Base-by-base conservation (phyloP, 2,888 invertebrate species). In the Caenorhabditis macrosperma region DNA sequence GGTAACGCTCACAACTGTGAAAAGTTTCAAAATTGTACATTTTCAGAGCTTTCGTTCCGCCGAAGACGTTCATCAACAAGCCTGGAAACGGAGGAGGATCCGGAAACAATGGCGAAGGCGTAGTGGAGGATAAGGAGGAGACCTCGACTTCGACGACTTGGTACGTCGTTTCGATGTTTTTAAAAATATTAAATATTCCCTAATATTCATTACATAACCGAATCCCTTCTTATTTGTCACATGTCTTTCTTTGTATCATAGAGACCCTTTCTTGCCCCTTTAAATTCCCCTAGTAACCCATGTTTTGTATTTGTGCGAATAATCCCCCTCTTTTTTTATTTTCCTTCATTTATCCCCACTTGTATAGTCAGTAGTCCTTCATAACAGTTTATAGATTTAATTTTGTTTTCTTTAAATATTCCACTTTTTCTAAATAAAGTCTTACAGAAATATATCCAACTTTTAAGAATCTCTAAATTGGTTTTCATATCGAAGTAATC, bases 121-220 rank as follows among this genome's bases (percentile, higher is more conserved):
- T n/a, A n/a, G 52, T 12, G 72, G 72, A 17, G 71, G 63, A 4
- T 22, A 33, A 20, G 75, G 69, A 1, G 74, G 72, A 28, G 85
- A 86, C 26, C 61, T 86, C 24, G 86, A 88, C 59, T 87, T 88
- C 60, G 89, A 88, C 63, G 88, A 88, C 10, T 67, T 89, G 38
- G 85, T 87, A n/a, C 69, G 82, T 6, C 85, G 89, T 30, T 89
- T 89, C 67, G 86, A 89, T 35, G 83, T 81, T 30, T 78, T 89
- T 46, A 89, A 88, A 66, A 88, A 88, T 74, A 78, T 78, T 30
- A 74, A 74, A 38, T 69, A 72, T 52, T 67, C 26, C 24, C n/a
- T 2, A n/a, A n/a, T n/a, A n/a, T n/a, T 17, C 30, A 24, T 50
- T 38, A 22, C 30, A 7, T 63, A 17, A 20, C 20, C 48, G 46